These are phyloP conservation scores for Acrocyrtus sp. DNA, from an alignment of 2,888 invertebrate genomes.

Conservation along the genomic window DNA sequence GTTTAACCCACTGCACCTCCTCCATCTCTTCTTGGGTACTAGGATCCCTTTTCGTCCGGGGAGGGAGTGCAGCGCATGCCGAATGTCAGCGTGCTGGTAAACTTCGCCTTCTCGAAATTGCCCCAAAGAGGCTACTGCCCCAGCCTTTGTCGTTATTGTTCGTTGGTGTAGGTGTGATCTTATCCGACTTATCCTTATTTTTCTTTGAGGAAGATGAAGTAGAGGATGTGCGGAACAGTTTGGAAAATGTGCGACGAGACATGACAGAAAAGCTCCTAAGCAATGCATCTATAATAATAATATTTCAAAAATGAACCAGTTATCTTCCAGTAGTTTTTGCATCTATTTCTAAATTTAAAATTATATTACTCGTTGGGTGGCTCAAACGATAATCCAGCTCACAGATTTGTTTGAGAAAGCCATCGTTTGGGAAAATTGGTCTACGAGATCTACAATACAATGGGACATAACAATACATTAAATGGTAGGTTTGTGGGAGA, in stretches of 20 bases:
- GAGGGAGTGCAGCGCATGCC: not conserved
- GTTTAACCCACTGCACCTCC: not conserved
- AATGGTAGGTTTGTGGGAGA: not conserved
- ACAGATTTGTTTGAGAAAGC: slow-evolving; percentile 66
- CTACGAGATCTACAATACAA: slow-evolving; percentile 64
- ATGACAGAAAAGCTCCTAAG: slow-evolving; percentile 37
- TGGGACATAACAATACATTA: not conserved
- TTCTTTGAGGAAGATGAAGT: slow-evolving; percentile 4
- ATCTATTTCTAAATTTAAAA: too few relatives aligned
- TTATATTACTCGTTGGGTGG: slow-evolving; percentile 41
- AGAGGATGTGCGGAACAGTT: slow-evolving; percentile 20
- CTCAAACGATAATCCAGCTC: slow-evolving; percentile 56
- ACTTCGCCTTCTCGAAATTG: not conserved
- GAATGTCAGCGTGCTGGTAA: slow-evolving; percentile 22
- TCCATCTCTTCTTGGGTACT: not conserved
- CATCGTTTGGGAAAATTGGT: slow-evolving; percentile 68
- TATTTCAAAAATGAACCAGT: too few relatives aligned
- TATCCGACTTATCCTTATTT: not conserved
- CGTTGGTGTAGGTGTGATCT: not conserved
- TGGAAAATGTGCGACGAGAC: slow-evolving; percentile 28
- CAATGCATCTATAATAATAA: slow-evolving; percentile 26
- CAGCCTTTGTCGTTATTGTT: not conserved
- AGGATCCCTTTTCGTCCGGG: not conserved
- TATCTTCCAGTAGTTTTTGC: too few relatives aligned
- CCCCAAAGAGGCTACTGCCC: not conserved